phyloP scores from a whole-genome alignment of 2,888 invertebrate genomes.

The Cheilosia vernalis region DNA sequence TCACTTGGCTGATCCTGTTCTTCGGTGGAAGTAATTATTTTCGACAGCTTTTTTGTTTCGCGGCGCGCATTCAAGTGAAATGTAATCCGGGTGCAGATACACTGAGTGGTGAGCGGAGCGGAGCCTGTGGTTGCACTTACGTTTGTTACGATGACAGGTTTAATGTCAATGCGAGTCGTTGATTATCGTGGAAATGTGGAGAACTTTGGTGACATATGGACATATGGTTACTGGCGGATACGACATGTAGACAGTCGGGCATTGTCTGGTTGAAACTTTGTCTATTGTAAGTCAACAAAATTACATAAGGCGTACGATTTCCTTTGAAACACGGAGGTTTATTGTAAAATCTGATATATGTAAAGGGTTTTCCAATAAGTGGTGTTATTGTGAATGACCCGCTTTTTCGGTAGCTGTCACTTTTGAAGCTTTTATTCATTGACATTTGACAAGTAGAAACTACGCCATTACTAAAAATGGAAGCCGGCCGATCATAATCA shows the following conservation, averaged over 20 bases:
- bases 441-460: no score
- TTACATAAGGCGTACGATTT: no score
- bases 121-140: constrained; percentile 29
- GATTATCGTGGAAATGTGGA: constrained; percentile 33
- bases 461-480: no score
- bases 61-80: constrained; percentile 49
- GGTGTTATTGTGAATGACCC: no score
- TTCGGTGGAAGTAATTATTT: constrained; percentile 66
- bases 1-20: constrained; percentile 69
- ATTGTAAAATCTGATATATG: no score
- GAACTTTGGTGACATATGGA: constrained; percentile 47
- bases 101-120: background rate
- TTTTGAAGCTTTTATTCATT: no score
- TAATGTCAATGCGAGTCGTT: constrained; percentile 55
- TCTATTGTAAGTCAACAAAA: no score
- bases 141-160: constrained; percentile 62
- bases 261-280: no score
- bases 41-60: constrained; percentile 52
- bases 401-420: no score
- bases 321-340: no score
- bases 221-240: background rate
- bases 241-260: background rate
- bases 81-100: constrained; percentile 49
- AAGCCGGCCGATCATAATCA: no score
- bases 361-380: no score